Percentiles rank a stretch among this genome's conserved stretches.
Conservation (phyloP, 2,113 vertebrate genomes). For the Perca fluviatilis region DNA sequence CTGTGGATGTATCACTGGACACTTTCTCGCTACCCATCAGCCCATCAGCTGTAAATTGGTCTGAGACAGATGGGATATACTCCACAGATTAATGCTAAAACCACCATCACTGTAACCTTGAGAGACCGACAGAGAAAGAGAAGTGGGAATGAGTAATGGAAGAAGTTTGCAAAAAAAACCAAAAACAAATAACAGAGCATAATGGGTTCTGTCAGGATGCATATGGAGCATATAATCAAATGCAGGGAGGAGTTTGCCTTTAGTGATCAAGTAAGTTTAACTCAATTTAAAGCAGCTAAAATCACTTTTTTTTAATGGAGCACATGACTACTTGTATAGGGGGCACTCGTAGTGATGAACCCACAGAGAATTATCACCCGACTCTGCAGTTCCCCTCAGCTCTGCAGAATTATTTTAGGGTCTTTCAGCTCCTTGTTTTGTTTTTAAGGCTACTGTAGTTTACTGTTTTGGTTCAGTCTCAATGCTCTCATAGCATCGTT, state of each 20-base stretch:
- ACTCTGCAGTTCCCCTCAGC: neutral
- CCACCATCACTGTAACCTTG: constrained; percentile 54
- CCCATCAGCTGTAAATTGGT: constrained; percentile 26
- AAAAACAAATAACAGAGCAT: neutral
- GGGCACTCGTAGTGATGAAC: neutral
- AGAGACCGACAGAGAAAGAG: constrained; percentile 28
- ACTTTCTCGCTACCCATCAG: too few species aligned
- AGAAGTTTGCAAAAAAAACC: constrained; percentile 7
- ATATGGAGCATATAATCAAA: constrained; percentile 38
- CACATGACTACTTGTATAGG: neutral
- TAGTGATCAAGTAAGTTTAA: neutral
- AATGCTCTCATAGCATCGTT: neutral
- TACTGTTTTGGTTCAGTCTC: neutral
- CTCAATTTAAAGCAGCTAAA: neutral
- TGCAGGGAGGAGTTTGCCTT: neutral
- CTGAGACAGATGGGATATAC: constrained; percentile 9
- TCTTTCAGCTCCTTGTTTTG: neutral
- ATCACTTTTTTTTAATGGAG: neutral
- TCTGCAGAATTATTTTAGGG: neutral
- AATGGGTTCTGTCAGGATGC: constrained; percentile 35
- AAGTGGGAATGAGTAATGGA: constrained; percentile 15
- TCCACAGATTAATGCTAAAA: constrained; percentile 34
- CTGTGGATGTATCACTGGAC: too few species aligned
- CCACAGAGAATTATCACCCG: neutral
- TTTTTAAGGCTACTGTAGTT: neutral